Percentiles rank a stretch among this genome's conserved stretches.
Evolutionary conservation across 2,888 invertebrate species (phyloP).

Genomic region (Microctonus brassicae): DNA sequence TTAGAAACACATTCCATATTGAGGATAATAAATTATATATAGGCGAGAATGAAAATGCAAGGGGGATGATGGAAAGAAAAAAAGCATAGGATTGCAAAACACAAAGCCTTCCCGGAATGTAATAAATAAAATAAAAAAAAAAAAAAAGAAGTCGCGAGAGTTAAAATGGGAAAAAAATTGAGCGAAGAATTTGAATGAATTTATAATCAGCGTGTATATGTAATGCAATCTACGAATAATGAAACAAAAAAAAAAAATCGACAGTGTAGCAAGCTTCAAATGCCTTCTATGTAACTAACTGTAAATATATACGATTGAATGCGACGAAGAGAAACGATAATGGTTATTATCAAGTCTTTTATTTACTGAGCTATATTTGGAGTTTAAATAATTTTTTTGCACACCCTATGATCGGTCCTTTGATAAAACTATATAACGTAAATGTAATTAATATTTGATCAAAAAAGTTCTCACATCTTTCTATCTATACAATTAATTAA

Average conservation of each 20-base stretch:
- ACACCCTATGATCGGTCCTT: background rate
- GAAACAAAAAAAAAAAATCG: constrained; percentile 18
- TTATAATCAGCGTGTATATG: constrained; percentile 23
- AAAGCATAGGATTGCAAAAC: background rate
- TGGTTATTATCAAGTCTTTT: no score
- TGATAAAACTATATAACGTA: background rate
- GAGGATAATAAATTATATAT: constrained; percentile 19
- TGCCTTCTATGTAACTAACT: constrained; percentile 39
- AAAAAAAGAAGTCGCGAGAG: background rate
- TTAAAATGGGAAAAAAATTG: constrained; percentile 4
- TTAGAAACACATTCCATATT: constrained; percentile 31
- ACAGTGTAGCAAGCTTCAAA: constrained; percentile 40
- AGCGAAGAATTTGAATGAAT: constrained; percentile 5
- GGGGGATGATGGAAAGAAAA: background rate
- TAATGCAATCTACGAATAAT: constrained; percentile 9
- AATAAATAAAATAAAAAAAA: background rate
- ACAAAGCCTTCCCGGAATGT: background rate
- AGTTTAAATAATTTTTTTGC: background rate
- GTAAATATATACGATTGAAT: constrained; percentile 39
- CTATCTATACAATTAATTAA: background rate
- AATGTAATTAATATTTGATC: background rate
- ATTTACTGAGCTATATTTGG: background rate
- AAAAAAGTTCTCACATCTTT: background rate
- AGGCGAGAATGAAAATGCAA: constrained; percentile 4
- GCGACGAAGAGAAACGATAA: constrained; percentile 19